These are phyloP conservation scores for Malacoctenus gilli DNA, from an alignment of 2,797 vertebrate genomes.

Conservation along the genomic window DNA sequence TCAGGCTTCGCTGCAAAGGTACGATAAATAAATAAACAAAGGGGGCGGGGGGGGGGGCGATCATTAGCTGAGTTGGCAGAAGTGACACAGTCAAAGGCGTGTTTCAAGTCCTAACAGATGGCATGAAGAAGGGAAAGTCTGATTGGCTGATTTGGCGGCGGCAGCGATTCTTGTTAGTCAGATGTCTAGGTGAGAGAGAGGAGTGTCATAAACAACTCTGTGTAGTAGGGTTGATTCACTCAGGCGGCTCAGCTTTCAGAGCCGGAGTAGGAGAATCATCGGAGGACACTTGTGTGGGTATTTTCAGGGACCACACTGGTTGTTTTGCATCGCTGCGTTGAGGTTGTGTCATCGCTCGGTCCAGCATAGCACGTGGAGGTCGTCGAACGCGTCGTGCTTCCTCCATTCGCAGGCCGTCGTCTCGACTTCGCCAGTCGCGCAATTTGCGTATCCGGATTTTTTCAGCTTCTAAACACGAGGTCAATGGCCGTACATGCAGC, in stretches of 20 bases:
- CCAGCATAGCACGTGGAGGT: too few species aligned
- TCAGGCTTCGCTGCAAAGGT: conserved; percentile 86
- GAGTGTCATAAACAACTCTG: conserved; percentile 42
- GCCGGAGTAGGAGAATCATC: conserved; percentile 1
- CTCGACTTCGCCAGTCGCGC: too few species aligned
- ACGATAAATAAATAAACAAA: conserved; percentile 49
- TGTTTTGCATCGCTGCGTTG: conserved; percentile 4
- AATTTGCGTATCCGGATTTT: too few species aligned
- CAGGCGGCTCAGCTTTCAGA: conserved; percentile 17
- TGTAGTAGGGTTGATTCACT: conserved; percentile 14
- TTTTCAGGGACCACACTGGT: conserved; percentile 10
- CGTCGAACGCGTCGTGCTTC: too few species aligned
- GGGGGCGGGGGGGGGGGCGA: too few species aligned
- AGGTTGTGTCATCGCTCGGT: too few species aligned
- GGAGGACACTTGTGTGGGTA: conserved; percentile 1
- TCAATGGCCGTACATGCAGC: too few species aligned
- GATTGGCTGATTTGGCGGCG: conserved; percentile 32
- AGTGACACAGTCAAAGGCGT: conserved; percentile 26
- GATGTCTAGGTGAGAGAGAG: conserved; percentile 24
- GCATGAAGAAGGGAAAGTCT: conserved; percentile 36
- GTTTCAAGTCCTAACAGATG: conserved; percentile 54
- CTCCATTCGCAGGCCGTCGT: too few species aligned
- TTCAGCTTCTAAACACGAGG: too few species aligned
- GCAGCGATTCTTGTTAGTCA: conserved; percentile 45
- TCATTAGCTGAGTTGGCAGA: conserved; percentile 43